Conservation (phyloP, 1,140 invertebrate genomes). For the Brachionus plicatilis region DNA sequence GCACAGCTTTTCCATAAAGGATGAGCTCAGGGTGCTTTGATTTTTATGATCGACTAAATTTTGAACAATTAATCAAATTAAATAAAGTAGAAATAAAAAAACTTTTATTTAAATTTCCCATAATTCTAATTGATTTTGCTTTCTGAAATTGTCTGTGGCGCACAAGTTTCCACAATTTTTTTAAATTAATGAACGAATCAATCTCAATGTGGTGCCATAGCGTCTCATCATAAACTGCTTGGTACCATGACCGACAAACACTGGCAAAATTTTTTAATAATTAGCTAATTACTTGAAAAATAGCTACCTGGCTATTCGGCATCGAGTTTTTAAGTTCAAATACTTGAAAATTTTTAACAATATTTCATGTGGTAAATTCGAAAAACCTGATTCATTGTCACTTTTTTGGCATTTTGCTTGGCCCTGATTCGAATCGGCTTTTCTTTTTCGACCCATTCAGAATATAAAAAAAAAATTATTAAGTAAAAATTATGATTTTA, state of each 20-base stretch:
- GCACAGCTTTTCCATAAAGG: not conserved
- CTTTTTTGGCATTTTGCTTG: not conserved
- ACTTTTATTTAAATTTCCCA: conserved; percentile 3
- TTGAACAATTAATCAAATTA: not conserved
- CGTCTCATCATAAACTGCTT: not conserved
- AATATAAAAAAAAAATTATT: not conserved
- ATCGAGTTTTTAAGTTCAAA: not conserved
- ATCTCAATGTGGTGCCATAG: not conserved
- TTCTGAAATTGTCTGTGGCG: not conserved
- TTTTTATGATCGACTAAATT: not conserved
- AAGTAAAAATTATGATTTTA: not conserved
- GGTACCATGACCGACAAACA: not conserved
- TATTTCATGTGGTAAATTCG: conserved; percentile 22
- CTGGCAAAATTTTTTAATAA: not conserved
- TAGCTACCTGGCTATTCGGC: not conserved
- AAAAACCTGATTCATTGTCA: not conserved
- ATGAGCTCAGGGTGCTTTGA: not conserved
- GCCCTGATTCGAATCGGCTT: not conserved
- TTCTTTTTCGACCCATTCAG: not conserved
- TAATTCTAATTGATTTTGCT: not conserved
- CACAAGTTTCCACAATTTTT: not conserved
- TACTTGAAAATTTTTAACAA: not conserved
- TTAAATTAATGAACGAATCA: not conserved
- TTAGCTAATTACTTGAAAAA: not conserved
- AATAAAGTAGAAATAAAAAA: not conserved